Base-by-base conservation (phyloP, 1,140 invertebrate genomes). In the Orius insidiosus region DNA sequence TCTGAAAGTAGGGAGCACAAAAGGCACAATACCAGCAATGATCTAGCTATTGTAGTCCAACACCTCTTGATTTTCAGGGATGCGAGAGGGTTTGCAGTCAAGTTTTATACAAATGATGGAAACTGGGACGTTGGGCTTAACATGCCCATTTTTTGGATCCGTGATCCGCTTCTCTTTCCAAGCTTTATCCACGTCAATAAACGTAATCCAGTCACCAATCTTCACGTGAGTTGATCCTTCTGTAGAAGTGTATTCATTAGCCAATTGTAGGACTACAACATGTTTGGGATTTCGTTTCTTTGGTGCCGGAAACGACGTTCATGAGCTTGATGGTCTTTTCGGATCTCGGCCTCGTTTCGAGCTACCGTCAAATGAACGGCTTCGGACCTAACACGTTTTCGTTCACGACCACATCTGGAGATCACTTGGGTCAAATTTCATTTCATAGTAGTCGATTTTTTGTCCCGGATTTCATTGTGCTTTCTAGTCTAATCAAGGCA, bases 71-170 rank as follows among this genome's bases (percentile, higher is more conserved):
- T 43, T 36, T 39, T 24, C 18, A 52, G 90, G 53, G 90, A 96
- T 67, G 85, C 86, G 3, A 71, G 89, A 55, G 92, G 92, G 46
- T 95, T 95, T 64, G 87, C 92, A 19, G 64, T 94, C 0, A 96
- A 95, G 59, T 88, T 95, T 58, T 96, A 95, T 61, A 92, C 90
- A 5, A 88, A 95, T 49, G 85, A 94, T 56, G 92, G 92, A 34
- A 84, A 88, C 58, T 96, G 88, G 88, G 92, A 96, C 69, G 87
- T 92, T 30, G 87, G 89, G 11, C 94, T 94, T 62, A 95, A 96
- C 59, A 94, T 88, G 0, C 90, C 92, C 1, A 85, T 96, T 47
- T 96, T 96, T 68, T 96, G 95, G 60, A 80, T 95, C 51, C 74
- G 89, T 30, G 92, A 96, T 63, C 82, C 90, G 0, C 71, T 90